phyloP scores from a whole-genome alignment of 2,888 invertebrate species.

The Epistrophe eligans region DNA sequence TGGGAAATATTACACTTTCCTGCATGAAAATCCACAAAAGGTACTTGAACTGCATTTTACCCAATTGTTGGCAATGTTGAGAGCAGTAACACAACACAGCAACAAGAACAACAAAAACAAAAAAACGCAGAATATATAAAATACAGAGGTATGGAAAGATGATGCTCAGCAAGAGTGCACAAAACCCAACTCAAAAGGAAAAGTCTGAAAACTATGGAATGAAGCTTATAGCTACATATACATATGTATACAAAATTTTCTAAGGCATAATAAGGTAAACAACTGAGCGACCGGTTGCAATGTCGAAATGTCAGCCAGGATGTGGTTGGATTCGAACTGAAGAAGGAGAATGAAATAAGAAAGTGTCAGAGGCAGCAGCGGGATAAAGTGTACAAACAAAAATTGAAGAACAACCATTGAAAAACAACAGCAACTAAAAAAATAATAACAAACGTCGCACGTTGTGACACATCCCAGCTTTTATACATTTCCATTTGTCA shows the following conservation, averaged over 20 bases:
- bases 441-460: slow-evolving; percentile 39
- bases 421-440: slow-evolving; percentile 21
- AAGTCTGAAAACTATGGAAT: slow-evolving; percentile 45
- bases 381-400: slow-evolving; percentile 32
- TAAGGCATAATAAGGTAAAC: slow-evolving; percentile 49
- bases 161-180: slow-evolving; percentile 31
- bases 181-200: slow-evolving; percentile 41
- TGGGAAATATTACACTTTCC: slow-evolving; percentile 72
- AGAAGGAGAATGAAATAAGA: slow-evolving; percentile 33
- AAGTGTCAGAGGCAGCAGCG: slow-evolving; percentile 31
- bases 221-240: slow-evolving; percentile 34
- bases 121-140: slow-evolving; percentile 28
- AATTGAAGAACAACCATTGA: slow-evolving; percentile 41
- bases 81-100: slow-evolving; percentile 30
- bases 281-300: slow-evolving; percentile 63
- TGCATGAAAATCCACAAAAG: slow-evolving; percentile 70
- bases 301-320: slow-evolving; percentile 64
- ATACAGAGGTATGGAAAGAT: slow-evolving; percentile 4
- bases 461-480: slow-evolving; percentile 64
- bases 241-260: no score
- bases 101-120: slow-evolving; percentile 30
- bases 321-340: slow-evolving; percentile 38
- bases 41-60: slow-evolving; percentile 75
- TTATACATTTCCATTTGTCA: slow-evolving; percentile 68
- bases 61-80: slow-evolving; percentile 70